Conservation (phyloP, 2,797 vertebrate species). For the Danio aesculapii region DNA sequence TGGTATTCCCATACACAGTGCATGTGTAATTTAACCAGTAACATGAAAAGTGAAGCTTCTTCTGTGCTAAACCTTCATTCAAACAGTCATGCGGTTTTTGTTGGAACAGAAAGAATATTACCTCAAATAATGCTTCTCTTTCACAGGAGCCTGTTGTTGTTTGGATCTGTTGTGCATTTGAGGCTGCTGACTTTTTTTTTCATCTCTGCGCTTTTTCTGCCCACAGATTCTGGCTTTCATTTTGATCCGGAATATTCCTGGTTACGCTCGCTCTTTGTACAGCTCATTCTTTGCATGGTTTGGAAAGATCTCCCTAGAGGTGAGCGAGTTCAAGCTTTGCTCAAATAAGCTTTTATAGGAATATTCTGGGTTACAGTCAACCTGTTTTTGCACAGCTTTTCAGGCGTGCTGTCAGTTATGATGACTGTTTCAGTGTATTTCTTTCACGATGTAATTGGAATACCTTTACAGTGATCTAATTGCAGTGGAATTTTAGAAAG, state of each 20-base stretch:
- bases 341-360: neutral
- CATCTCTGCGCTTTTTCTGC: neutral
- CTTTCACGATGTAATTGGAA: neutral
- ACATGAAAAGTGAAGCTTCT: neutral
- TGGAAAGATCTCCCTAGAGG: conserved; percentile 97
- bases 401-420: neutral
- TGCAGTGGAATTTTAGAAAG: neutral
- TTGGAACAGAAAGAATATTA: conserved; percentile 1
- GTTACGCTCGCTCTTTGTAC: conserved; percentile 92
- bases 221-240: conserved; percentile 94
- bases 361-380: neutral
- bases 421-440: neutral
- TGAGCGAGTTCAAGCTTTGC: conserved; percentile 67
- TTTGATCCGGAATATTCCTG: conserved; percentile 98
- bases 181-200: neutral
- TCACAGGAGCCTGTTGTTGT: conserved; percentile 4
- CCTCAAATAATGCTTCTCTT: neutral
- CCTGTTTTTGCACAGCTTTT: neutral
- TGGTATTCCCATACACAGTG: neutral
- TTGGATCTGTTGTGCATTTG: neutral
- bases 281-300: conserved; percentile 99
- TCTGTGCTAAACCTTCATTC: neutral
- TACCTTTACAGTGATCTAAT: neutral
- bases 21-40: neutral
- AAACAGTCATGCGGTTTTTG: neutral